Percentiles rank a stretch among this genome's conserved stretches.
Conservation (phyloP, 2,888 invertebrate genomes). For the Crepidodera aurea region DNA sequence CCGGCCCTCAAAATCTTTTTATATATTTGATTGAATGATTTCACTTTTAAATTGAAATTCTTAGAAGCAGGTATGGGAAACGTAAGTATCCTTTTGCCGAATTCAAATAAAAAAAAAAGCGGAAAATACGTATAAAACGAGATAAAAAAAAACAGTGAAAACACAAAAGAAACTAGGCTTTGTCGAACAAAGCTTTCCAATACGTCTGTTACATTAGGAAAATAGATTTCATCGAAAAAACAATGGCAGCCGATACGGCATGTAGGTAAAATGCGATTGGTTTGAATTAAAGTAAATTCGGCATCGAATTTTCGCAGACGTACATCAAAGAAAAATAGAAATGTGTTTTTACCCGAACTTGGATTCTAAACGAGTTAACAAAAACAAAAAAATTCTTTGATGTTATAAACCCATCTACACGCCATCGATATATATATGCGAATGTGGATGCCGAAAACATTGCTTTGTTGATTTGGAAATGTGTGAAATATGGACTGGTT, state of each 20-base stretch:
- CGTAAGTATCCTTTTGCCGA: too few species aligned
- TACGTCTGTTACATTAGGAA: constrained; percentile 22
- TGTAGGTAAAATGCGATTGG: constrained; percentile 19
- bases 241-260: constrained; percentile 19
- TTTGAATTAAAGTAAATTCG: constrained; percentile 27
- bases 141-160: constrained; percentile 1
- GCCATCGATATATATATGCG: constrained; percentile 8
- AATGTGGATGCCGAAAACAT: constrained; percentile 12
- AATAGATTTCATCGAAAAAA: constrained; percentile 18
- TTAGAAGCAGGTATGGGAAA: too few species aligned
- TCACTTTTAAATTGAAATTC: too few species aligned
- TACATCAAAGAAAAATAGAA: constrained; percentile 27
- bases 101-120: too few species aligned
- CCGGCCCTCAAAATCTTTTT: too few species aligned
- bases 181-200: constrained; percentile 16
- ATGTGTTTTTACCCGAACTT: constrained; percentile 20
- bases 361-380: constrained; percentile 19
- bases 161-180: constrained; percentile 16
- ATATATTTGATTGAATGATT: too few species aligned
- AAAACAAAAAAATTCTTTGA: constrained; percentile 28
- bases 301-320: constrained; percentile 19
- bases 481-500: constrained; percentile 4
- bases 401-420: constrained; percentile 6
- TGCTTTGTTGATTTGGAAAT: constrained; percentile 4
- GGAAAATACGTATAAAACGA: constrained; percentile 1